Base-by-base conservation (phyloP, 1,140 invertebrate genomes). In the Habropoda laboriosa region DNA sequence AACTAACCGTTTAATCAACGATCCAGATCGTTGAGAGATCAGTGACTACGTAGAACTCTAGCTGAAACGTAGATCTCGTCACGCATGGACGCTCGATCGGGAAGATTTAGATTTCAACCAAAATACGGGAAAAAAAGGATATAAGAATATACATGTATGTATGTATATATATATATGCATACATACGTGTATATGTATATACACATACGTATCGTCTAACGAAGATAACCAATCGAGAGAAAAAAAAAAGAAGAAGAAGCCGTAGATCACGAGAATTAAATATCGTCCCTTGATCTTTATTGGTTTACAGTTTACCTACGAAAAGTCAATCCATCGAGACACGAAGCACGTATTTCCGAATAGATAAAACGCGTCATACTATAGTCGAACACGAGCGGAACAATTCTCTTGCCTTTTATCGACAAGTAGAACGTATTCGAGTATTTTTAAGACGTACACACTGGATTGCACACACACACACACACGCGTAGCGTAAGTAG, bases 351-450 rank as follows among this genome's bases (percentile, higher is more conserved):
- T 80, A 81, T 84, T 85, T 75, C 79, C 73, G 68, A 78, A 70
- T 70, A 81, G 79, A 77, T 85, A 74, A n/a, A 75, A 78, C 60
- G 82, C 83, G 63, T 85, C 83, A 86, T 81, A 81, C 47, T 83
- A 85, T 83, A 85, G 83, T 74, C 79, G 67, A 85, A 85, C 83
- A 85, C 83, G 77, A 85, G 83, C 83, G 83, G 85, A 86, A 83
- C 85, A 86, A 86, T 86, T 86, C 80, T 86, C 83, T 86, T 86
- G 85, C 83, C 84, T 86, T 86, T 86, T 80, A 86, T 86, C 80
- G 78, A 86, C 63, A 86, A 83, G 80, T 86, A 83, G 77, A 81
- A 80, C 70, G 64, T 86, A 86, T 80, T 86, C 77, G 83, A 78
- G 79, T 86, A 86, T 82, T 86, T 86, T 86, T 86, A 85, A 86